Evolutionary conservation across 2,113 vertebrate genomes (phyloP), one percentile per base, ranked within the genome.

Genomic region (Lamprologus speciosus): DNA sequence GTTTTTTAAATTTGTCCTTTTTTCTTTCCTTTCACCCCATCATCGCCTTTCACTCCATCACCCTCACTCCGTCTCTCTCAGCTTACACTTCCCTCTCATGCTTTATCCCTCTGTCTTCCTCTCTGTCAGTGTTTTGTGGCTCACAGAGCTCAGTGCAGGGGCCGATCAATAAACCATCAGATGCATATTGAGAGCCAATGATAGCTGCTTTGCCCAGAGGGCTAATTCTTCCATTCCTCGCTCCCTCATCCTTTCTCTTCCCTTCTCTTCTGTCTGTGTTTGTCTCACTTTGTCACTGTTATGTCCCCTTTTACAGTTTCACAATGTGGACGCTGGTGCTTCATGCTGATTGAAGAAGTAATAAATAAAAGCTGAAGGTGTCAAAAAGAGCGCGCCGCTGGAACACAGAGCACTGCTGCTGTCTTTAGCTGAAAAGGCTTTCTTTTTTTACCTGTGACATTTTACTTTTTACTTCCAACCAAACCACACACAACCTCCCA

Each of bases 91-190:
- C 6, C 21, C 26, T 19, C 35, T 47, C 12, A 7, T 73, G 37
- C 19, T 45, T 50, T 17, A 37, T 45, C 26, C 14, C 9, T 33
- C 17, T 0, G 8, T 42, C 51, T 31, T 16, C 31, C 50, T 23
- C 33, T 17, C 35, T 60, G 21, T 75, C 83, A 60, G 68, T 73
- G 28, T 42, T 84, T 83, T 83, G 87, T 53, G 33, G n/a, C 55
- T 23, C 53, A 14, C 4, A 57, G 35, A 82, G 81, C 84, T 88
- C 21, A 60, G 86, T 31, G 63, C 45, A 31, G 57, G 33, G 37
- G 42, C 82, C 1, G 86, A 90, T 92, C 91, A 83, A 90, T 90
- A 90, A 88, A 82, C 86, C 84, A 92, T 86, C 88, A 90, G 63
- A 63, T 90, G 84, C 65, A 79, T 84, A 90, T 82, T 54, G 68